phyloP scores from a whole-genome alignment of 2,888 invertebrate genomes.

The Lasius fuliginosus region DNA sequence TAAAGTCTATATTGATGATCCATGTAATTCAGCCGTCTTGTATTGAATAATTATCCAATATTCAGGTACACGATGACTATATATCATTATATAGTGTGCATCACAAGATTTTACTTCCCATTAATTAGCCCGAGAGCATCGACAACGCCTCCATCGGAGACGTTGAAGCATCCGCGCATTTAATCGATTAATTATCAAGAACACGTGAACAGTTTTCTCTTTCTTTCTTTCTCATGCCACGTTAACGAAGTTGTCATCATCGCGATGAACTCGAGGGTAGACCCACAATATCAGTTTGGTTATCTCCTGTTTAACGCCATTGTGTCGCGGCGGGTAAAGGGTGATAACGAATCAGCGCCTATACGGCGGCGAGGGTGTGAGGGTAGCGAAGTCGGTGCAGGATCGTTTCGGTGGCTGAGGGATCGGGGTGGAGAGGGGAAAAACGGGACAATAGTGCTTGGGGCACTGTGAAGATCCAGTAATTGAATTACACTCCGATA shows the following conservation, averaged over 20 bases:
- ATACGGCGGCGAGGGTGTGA: constrained; percentile 56
- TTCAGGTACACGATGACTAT: neutral
- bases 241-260: constrained; percentile 69
- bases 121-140: constrained; percentile 16
- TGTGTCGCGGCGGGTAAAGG: constrained; percentile 78
- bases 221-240: constrained; percentile 46
- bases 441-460: constrained; percentile 80
- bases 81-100: constrained; percentile 2
- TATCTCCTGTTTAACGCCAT: constrained; percentile 85
- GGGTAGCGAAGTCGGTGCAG: constrained; percentile 45
- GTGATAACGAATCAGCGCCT: constrained; percentile 83
- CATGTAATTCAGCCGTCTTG: constrained; percentile 1
- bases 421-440: constrained; percentile 62
- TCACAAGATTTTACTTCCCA: constrained; percentile 22
- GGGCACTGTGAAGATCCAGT: constrained; percentile 82
- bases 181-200: constrained; percentile 72
- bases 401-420: constrained; percentile 45
- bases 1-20: neutral
- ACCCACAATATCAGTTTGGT: constrained; percentile 76
- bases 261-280: constrained; percentile 54
- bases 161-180: constrained; percentile 41
- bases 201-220: constrained; percentile 15
- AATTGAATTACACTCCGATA: constrained; percentile 85
- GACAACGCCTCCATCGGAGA: constrained; percentile 13
- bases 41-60: constrained; percentile 26